These are phyloP conservation scores for Clupea harengus DNA, from an alignment of 2,113 vertebrate genomes.

Conservation along the genomic window DNA sequence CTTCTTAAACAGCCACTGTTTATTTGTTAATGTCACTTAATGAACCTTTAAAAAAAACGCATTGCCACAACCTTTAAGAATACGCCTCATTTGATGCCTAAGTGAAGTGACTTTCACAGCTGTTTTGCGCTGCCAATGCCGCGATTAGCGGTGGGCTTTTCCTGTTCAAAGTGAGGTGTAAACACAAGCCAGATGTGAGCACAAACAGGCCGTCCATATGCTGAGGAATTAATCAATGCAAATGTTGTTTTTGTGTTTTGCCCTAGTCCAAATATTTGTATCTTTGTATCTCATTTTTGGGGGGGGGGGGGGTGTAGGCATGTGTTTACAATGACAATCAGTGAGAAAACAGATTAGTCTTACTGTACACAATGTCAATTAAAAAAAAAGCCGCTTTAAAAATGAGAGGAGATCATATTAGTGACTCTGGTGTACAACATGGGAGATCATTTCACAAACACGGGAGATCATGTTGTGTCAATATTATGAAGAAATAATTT, in stretches of 20 bases:
- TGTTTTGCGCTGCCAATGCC: neutral
- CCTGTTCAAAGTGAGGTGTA: neutral
- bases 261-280: neutral
- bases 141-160: neutral
- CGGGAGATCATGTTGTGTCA: neutral
- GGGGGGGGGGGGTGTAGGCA: neutral
- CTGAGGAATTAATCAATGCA: neutral
- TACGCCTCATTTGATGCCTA: neutral
- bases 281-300: neutral
- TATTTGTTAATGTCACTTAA: no score
- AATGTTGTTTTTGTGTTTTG: neutral
- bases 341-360: neutral
- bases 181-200: neutral
- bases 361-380: neutral
- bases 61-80: no score
- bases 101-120: neutral
- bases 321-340: neutral
- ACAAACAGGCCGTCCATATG: neutral
- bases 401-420: neutral
- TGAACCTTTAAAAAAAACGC: no score
- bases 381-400: neutral
- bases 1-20: no score
- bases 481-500: neutral
- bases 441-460: neutral
- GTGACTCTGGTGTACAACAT: neutral